Conservation (phyloP, 2,888 invertebrate species). For the Harpagoxenus sublaevis region DNA sequence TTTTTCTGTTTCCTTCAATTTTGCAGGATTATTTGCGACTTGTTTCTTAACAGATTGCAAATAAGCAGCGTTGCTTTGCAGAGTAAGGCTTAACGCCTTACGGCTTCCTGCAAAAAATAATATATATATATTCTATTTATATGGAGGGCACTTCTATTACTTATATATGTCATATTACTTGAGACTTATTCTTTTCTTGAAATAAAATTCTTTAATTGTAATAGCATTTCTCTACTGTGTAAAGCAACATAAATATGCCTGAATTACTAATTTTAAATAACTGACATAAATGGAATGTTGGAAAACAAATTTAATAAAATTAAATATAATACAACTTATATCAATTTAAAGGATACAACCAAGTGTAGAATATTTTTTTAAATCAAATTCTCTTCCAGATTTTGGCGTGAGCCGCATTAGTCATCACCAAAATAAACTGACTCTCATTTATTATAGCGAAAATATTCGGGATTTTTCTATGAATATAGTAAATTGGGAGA, state of each 20-base stretch:
- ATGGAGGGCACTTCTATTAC: background rate
- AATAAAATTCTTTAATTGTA: background rate
- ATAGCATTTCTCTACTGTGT: background rate
- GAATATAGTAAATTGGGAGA: background rate
- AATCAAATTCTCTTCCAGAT: background rate
- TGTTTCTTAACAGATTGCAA: constrained; percentile 84
- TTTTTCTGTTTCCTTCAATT: constrained; percentile 87
- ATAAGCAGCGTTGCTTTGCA: constrained; percentile 91
- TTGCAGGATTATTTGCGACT: constrained; percentile 72
- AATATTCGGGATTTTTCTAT: background rate
- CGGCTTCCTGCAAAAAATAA: constrained; percentile 88
- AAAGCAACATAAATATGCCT: background rate
- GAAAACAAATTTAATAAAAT: background rate
- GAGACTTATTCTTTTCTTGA: background rate
- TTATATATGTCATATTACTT: background rate
- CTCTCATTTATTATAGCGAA: constrained; percentile 4
- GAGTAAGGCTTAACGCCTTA: constrained; percentile 89
- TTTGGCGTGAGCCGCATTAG: background rate
- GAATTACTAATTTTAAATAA: background rate
- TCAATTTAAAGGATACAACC: background rate
- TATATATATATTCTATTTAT: constrained; percentile 12
- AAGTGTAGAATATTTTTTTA: background rate
- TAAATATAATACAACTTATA: background rate
- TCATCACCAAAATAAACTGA: background rate
- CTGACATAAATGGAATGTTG: background rate